Base-by-base conservation (phyloP, 2,888 invertebrate genomes). In the Subacronicta megacephala region DNA sequence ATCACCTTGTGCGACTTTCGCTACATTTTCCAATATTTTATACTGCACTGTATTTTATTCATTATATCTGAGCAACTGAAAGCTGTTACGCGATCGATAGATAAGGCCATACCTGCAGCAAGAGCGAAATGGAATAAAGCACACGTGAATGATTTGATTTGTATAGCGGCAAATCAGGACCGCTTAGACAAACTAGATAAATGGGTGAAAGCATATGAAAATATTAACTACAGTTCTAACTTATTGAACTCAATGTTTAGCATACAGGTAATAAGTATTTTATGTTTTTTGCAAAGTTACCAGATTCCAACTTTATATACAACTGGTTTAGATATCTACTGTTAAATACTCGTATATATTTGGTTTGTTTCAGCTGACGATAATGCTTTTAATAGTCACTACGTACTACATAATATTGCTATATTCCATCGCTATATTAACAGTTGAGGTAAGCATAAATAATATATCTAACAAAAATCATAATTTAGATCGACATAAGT, bases 181-280 rank as follows among this genome's bases (percentile, higher is more conserved):
- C 12, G 23, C 41, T 2, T 54, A n/a, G 38, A 63, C 15, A 64
- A 67, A 9, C 53, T 82, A 26, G 66, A 83, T 26, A 71, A 72
- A 56, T 84, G 83, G 83, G 72, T 71, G 7, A 53, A 54, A 12
- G 75, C 80, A 0, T 85, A 83, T 33, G 70, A 63, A 5, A 78
- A 69, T 50, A 57, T 82, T 10, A 69, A 71, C n/a, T 65, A 75
- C 18, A 76, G 65, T 47, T 74, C 77, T 9, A 68, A 74, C 20
- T 29, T 81, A 23, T 80, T 68, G 41, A 81, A 78, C 45, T 9
- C 47, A 2, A 72, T 81, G 20, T 84, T 83, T 44, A 73, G 77
- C 26, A 17, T 69, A 15, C 82, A 84, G 78, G 84, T 82, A 64
- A 47, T n/a, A n/a, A n/a, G n/a, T n/a, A n/a, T n/a, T n/a, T n/a